Base-by-base conservation (phyloP, 1,140 invertebrate genomes). In the Sinonovacula constricta region DNA sequence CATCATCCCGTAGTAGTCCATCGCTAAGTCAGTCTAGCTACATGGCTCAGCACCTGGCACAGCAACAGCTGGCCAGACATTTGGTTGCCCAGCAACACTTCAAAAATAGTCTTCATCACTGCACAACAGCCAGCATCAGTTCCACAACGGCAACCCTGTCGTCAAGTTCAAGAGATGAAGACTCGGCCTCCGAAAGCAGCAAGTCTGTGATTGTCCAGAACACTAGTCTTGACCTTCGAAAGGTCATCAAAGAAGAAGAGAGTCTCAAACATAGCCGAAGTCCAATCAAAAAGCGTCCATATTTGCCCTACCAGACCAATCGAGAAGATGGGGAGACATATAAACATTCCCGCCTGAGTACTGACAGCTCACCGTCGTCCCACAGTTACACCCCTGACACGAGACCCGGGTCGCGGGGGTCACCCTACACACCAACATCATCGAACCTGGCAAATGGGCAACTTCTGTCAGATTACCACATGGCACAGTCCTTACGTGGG, bases 271-370 rank as follows among this genome's bases (percentile, higher is more conserved):
- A 69, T 36, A 78, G 75, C 70, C 81, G 87, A 70, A 90, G 89
- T 83, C 89, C 89, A 14, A 87, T 90, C 34, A 90, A 90, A 63
- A 90, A 90, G 76, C 82, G 89, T 60, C 89, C 89, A 22, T 89
- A 89, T 75, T 81, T 85, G 45, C 86, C 86, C 45, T 68, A 62
- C 28, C 30, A 57, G 18, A 68, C 39, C 15, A 62, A 74, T 15
- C 34, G 34, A 34, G 79, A 67, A 34, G 75, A 80, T 15, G 56
- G 31, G 2, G 76, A 77, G 36, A 70, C 56, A 30, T 57, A 76
- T 53, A 83, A 81, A 67, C 74, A 79, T 63, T 59, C 75, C 66
- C 80, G 80, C 22, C 62, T 79, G 34, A 67, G 81, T 53, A 79
- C 70, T 15, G 54, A 74, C 53, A 78, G 79, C 39, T 70, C 62